These are phyloP conservation scores for Triplophysa dalaica DNA, from an alignment of 2,113 vertebrate genomes.

Conservation along the genomic window DNA sequence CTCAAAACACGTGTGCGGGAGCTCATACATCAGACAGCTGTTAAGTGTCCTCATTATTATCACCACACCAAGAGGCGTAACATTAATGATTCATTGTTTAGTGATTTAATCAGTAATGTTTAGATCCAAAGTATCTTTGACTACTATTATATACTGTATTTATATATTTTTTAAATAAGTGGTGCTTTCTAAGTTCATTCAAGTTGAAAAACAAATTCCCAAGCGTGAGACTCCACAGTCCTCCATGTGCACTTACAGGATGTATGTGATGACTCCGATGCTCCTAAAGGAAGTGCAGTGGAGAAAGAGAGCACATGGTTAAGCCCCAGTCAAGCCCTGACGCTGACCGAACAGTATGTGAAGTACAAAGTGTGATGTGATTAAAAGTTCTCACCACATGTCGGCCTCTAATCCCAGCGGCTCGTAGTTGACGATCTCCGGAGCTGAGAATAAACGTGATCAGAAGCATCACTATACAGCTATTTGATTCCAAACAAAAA, in stretches of 20 bases:
- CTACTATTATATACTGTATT: too few relatives aligned
- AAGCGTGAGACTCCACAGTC: constrained; percentile 1
- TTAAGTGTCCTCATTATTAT: constrained; percentile 5
- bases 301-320: constrained; percentile 58
- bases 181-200: too few relatives aligned
- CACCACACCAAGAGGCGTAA: not conserved
- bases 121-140: too few relatives aligned
- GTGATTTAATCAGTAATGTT: not conserved
- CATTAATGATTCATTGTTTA: not conserved
- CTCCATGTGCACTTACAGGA: constrained; percentile 85
- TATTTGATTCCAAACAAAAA: constrained; percentile 49
- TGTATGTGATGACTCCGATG: constrained; percentile 97
- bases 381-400: constrained; percentile 87
- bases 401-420: constrained; percentile 90
- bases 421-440: constrained; percentile 98
- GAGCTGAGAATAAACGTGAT: constrained; percentile 82
- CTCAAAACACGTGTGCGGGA: constrained; percentile 6
- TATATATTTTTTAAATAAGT: too few relatives aligned
- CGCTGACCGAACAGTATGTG: constrained; percentile 5
- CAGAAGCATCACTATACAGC: constrained; percentile 29
- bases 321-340: constrained; percentile 49
- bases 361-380: constrained; percentile 47
- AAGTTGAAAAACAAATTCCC: too few relatives aligned
- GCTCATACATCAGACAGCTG: constrained; percentile 7
- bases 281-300: constrained; percentile 76